These are phyloP conservation scores for Halictus quadricinctus DNA, from an alignment of 2,888 invertebrate species.

Conservation along the genomic window DNA sequence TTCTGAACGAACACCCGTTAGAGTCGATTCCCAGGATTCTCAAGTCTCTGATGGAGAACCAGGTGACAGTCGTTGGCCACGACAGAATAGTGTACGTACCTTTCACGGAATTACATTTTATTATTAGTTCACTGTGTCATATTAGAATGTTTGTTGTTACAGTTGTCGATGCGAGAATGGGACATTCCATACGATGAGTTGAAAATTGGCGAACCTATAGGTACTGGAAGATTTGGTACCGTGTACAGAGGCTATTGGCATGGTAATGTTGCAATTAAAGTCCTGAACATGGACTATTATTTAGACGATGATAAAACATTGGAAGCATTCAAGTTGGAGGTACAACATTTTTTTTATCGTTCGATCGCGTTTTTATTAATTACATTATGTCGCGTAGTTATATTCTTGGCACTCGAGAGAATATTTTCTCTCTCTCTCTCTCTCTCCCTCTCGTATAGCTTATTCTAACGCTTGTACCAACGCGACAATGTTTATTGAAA, in stretches of 20 bases:
- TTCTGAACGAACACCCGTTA: constrained; percentile 91
- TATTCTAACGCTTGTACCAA: constrained; percentile 20
- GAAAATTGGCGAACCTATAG: constrained; percentile 93
- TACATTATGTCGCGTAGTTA: neutral
- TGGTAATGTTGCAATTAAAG: constrained; percentile 98
- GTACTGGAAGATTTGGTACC: constrained; percentile 96
- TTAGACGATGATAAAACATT: constrained; percentile 93
- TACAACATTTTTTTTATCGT: constrained; percentile 75
- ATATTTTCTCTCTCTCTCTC: neutral
- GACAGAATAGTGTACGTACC: constrained; percentile 90
- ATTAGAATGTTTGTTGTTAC: constrained; percentile 66
- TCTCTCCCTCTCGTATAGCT: constrained; percentile 2
- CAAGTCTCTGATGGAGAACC: constrained; percentile 87
- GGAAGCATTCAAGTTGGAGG: constrained; percentile 97
- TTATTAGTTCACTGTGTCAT: constrained; percentile 67
- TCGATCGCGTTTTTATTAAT: constrained; percentile 21
- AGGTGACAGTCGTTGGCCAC: constrained; percentile 86
- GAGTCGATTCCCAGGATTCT: constrained; percentile 92
- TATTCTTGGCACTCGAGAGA: neutral
- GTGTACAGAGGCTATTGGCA: constrained; percentile 98
- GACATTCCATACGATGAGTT: constrained; percentile 99
- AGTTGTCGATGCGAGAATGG: constrained; percentile 95
- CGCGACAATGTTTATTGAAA: constrained; percentile 35
- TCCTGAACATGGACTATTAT: constrained; percentile 95
- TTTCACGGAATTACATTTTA: neutral